phyloP scores from a whole-genome alignment of 2,797 vertebrate species.

The Pogonophryne albipinna region DNA sequence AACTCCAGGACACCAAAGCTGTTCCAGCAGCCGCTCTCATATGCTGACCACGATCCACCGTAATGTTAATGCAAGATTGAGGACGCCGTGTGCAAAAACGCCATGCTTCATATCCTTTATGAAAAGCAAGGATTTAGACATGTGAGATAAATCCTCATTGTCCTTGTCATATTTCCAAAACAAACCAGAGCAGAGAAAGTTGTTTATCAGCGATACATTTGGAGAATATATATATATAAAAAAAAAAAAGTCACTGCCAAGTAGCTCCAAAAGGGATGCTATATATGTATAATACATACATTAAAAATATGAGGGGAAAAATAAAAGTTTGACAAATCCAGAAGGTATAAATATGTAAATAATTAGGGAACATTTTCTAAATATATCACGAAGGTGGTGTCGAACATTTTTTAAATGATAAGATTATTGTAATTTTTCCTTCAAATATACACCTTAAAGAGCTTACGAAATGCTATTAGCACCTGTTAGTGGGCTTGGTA shows the following conservation, averaged over 20 bases:
- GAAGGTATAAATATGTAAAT: neutral
- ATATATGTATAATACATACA: neutral
- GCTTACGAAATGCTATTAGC: too few relatives aligned
- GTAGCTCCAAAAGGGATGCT: neutral
- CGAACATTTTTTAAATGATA: neutral
- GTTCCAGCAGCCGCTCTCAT: conserved; percentile 8
- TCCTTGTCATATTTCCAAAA: neutral
- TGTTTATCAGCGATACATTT: neutral
- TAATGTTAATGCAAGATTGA: conserved; percentile 42
- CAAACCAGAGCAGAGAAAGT: neutral
- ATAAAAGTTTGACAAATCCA: neutral
- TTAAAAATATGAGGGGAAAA: neutral
- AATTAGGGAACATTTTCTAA: neutral
- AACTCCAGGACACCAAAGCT: conserved; percentile 40
- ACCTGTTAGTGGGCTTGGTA: too few relatives aligned
- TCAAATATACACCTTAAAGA: neutral
- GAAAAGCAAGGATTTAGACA: neutral
- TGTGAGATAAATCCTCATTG: neutral
- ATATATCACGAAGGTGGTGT: neutral
- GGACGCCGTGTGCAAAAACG: conserved; percentile 10
- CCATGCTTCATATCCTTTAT: neutral
- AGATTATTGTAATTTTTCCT: neutral
- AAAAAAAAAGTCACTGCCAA: neutral
- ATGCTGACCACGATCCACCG: conserved; percentile 33
- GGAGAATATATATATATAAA: too few relatives aligned